Base-by-base conservation (phyloP, 2,797 vertebrate genomes). In the Dendrocincla tyrannina region DNA sequence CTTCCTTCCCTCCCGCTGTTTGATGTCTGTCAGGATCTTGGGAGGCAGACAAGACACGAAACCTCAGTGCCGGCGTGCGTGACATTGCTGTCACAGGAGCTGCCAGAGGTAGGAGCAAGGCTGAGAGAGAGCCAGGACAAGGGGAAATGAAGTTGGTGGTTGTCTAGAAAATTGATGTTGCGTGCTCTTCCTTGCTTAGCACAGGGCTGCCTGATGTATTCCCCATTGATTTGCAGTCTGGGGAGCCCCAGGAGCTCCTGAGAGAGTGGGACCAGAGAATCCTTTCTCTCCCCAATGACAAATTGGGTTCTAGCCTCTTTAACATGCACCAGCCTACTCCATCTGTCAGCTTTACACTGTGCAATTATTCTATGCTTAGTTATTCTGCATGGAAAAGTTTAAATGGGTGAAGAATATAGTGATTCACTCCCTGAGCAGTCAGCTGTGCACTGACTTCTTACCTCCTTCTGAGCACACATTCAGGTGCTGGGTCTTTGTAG, bases 11-110 rank as follows among this genome's bases (percentile, higher is more conserved):
- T 77, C 19, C 35, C 3, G 3, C 8, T 37, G 30, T 60, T 47
- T 25, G n/a, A 42, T 33, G 32, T 60, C 73, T 39, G 9, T 28
- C 1, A 5, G 41, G 37, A 10, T 28, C 37, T 68, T 25, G 5
- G 53, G n/a, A 73, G 53, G n/a, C 41, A 50, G 81, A 37, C 8
- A 12, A 59, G 55, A 12, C n/a, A 46, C 0, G 0, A 33, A 68
- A 30, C 59, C 5, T 27, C 77, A 27, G 39, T 30, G 66, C 24
- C 22, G 30, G 50, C 0, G 0, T 14, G n/a, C 7, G 0, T 18
- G n/a, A 8, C 4, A 1, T 17, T 70, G 39, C 70, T 86, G 56
- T 82, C 8, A 1, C 53, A 46, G 60, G 60, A 59, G 22, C 41
- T 89, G 82, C 55, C 64, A 80, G 59, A 69, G 86, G 60, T 69